Evolutionary conservation across 2,113 vertebrate genomes (phyloP).

Genomic region (Pogona vitticeps): DNA sequence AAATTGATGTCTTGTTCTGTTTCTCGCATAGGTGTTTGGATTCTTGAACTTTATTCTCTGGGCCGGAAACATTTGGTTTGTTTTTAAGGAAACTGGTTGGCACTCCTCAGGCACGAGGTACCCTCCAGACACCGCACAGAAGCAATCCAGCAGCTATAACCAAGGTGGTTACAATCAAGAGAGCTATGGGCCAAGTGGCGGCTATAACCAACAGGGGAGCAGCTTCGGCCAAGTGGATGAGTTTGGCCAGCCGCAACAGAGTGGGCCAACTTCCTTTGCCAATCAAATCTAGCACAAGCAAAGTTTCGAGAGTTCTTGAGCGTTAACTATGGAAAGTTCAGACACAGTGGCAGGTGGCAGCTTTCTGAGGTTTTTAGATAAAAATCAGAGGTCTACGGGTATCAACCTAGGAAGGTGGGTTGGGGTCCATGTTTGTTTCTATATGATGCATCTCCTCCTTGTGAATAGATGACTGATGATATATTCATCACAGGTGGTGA

Average conservation of each 20-base stretch:
- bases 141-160: constrained; percentile 84
- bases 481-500: constrained; percentile 55
- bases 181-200: constrained; percentile 83
- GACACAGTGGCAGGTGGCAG: constrained; percentile 58
- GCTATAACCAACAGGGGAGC: constrained; percentile 80
- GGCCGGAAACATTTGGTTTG: constrained; percentile 99
- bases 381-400: constrained; percentile 51
- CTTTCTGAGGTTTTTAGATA: constrained; percentile 66
- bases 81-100: constrained; percentile 98
- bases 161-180: constrained; percentile 88
- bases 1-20: constrained; percentile 41
- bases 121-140: constrained; percentile 81
- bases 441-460: constrained; percentile 61
- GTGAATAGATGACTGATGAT: constrained; percentile 43
- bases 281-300: constrained; percentile 85
- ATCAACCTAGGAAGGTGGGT: constrained; percentile 52
- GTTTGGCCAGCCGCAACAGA: constrained; percentile 75
- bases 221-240: constrained; percentile 83
- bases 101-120: constrained; percentile 88
- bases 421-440: constrained; percentile 58
- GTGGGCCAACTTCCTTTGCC: constrained; percentile 86
- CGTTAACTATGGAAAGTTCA: constrained; percentile 46
- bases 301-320: constrained; percentile 43
- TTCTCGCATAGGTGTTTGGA: constrained; percentile 87
- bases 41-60: constrained; percentile 98